phyloP scores from a whole-genome alignment of 2,888 invertebrate genomes.

The Tinea trinotella region DNA sequence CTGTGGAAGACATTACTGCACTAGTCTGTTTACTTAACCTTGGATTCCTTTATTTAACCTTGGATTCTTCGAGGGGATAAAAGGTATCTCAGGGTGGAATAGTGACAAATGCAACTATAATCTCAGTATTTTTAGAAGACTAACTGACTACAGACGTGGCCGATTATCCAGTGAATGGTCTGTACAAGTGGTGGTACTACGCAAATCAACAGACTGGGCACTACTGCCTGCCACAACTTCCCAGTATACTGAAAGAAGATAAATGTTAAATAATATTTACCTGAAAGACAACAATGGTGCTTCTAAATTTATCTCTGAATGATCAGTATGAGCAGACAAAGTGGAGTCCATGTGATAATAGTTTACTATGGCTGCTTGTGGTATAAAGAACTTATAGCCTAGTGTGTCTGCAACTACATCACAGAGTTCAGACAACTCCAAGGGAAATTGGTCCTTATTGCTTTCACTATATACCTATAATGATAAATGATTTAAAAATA shows the following conservation, averaged over 20 bases:
- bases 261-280: slow-evolving; percentile 56
- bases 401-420: slow-evolving; percentile 74
- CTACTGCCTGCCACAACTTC: too few relatives aligned
- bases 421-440: slow-evolving; percentile 78
- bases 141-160: too few relatives aligned
- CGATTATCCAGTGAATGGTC: too few relatives aligned
- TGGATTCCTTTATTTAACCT: too few relatives aligned
- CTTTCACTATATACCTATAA: slow-evolving; percentile 79
- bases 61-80: too few relatives aligned
- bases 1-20: too few relatives aligned
- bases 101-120: too few relatives aligned
- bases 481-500: not conserved
- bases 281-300: slow-evolving; percentile 94
- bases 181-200: too few relatives aligned
- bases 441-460: slow-evolving; percentile 78
- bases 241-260: slow-evolving; percentile 14
- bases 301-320: slow-evolving; percentile 87
- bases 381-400: slow-evolving; percentile 74
- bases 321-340: slow-evolving; percentile 94
- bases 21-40: too few relatives aligned
- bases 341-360: slow-evolving; percentile 95
- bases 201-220: too few relatives aligned
- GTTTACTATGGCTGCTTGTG: slow-evolving; percentile 97
- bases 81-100: too few relatives aligned
- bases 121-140: too few relatives aligned